A percentile compares a stretch with the other conserved stretches of the same genome.
Evolutionary conservation across 2,797 vertebrate species (phyloP).

Genomic region (Phataginus tetradactyla): DNA sequence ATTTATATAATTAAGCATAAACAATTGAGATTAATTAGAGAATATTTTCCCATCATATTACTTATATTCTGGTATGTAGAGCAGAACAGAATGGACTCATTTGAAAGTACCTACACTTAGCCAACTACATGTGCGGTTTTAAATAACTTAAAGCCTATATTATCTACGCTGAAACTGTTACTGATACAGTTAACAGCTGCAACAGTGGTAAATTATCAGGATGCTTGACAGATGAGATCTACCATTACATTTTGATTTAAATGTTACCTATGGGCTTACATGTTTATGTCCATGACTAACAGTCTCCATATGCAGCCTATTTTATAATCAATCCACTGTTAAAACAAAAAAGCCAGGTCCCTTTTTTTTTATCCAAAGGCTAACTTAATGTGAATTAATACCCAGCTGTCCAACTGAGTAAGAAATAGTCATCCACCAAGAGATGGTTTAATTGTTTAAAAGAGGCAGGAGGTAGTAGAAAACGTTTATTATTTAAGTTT

Average conservation of each 20-base stretch:
- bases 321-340: background rate
- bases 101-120: background rate
- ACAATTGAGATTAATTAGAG: background rate
- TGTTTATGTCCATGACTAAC: background rate
- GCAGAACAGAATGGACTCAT: background rate
- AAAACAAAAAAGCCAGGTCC: background rate
- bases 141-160: constrained; percentile 10
- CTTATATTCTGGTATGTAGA: constrained; percentile 6
- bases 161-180: constrained; percentile 12
- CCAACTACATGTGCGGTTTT: background rate
- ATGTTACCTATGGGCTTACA: background rate
- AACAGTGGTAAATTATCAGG: background rate
- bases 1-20: constrained; percentile 25
- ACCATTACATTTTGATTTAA: background rate
- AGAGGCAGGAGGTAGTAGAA: background rate
- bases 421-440: background rate
- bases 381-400: constrained; percentile 29
- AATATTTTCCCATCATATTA: background rate
- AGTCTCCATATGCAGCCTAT: background rate
- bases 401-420: background rate
- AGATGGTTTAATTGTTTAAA: constrained; percentile 7
- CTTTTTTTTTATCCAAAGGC: background rate
- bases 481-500: background rate
- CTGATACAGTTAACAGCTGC: background rate
- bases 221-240: background rate